phyloP scores from a whole-genome alignment of 2,888 invertebrate species.

The Thymelicus sylvestris region DNA sequence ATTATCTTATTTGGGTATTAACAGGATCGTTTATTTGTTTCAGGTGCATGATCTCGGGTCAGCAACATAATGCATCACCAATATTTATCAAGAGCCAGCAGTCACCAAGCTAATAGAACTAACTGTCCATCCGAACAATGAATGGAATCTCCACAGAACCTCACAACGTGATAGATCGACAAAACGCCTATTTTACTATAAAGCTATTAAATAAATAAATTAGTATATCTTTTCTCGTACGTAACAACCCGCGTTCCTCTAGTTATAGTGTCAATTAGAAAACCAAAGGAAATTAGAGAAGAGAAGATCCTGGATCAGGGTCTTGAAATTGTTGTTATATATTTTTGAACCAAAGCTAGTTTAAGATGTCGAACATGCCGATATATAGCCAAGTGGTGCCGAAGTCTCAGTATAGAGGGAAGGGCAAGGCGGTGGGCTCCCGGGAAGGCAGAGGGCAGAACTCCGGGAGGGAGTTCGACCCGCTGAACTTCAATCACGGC shows the following conservation, averaged over 20 bases:
- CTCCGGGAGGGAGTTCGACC: conserved; percentile 83
- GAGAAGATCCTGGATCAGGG: conserved; percentile 40
- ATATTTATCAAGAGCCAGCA: not conserved
- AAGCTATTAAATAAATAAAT: conserved; percentile 24
- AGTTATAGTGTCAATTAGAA: conserved; percentile 70
- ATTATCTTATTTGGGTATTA: not conserved
- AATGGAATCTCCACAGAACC: conserved; percentile 49
- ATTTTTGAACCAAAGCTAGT: conserved; percentile 73
- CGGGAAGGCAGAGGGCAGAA: conserved; percentile 51
- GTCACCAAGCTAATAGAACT: not conserved
- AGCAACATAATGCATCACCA: conserved; percentile 9
- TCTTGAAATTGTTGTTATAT: conserved; percentile 47
- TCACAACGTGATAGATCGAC: conserved; percentile 40
- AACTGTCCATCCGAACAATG: conserved; percentile 39
- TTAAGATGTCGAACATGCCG: conserved; percentile 80
- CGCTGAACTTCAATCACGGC: conserved; percentile 86
- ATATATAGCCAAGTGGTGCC: conserved; percentile 82
- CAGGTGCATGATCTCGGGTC: conserved; percentile 2
- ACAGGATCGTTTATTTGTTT: conserved; percentile 8
- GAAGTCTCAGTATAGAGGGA: conserved; percentile 68
- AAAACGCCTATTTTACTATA: conserved; percentile 36
- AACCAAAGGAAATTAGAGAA: conserved; percentile 63
- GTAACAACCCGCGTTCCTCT: conserved; percentile 66
- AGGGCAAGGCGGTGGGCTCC: conserved; percentile 49
- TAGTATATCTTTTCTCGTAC: conserved; percentile 29